Base-by-base conservation (phyloP, 2,797 vertebrate species). In the Nasua narica region DNA sequence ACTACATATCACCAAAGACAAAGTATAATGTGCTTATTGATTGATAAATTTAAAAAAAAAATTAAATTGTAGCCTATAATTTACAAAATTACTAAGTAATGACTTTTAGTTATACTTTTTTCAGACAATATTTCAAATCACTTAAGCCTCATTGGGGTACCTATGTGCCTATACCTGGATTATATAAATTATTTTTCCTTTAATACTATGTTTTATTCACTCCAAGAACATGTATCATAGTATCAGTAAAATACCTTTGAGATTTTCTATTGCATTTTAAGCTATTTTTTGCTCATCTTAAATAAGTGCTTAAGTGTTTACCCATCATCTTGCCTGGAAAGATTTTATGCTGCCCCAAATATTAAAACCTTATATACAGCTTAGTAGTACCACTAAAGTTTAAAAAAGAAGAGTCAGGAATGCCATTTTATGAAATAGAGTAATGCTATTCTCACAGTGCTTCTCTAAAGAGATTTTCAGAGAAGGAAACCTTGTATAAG, bases 401-500 rank as follows among this genome's bases (percentile, higher is more conserved):
- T 82, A 40, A 11, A 9, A 40, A 87, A 67, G 40, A 40, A 74
- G 9, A 88, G 27, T 90, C 16, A 74, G 48, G 25, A 79, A 52
- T 87, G 93, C 69, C 12, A 52, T 87, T 92, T 97, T 87, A 72
- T 62, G 52, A 96, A 91, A 88, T 62, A 72, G 14, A 72, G 4
- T 48, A 88, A 58, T 65, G 11, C 37, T 69, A 2, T 67, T 90
- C 79, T 93, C n/a, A n/a, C 70, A 56, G 46, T 60, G 37, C 8
- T 76, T 58, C 70, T 92, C 69, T 58, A 65, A 90, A 92, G 72
- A 85, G 19, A 79, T 79, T 94, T 85, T 84, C 56, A 70, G 29
- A 84, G 60, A 90, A 88, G 69, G 35, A 76, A 83, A 52, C 6
- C 3, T 69, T 27, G 0, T 50, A 3, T 62, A 56, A 56, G 4